Evolutionary conservation across 2,888 invertebrate species (phyloP).

Genomic region (Ecliptopera silaceata): DNA sequence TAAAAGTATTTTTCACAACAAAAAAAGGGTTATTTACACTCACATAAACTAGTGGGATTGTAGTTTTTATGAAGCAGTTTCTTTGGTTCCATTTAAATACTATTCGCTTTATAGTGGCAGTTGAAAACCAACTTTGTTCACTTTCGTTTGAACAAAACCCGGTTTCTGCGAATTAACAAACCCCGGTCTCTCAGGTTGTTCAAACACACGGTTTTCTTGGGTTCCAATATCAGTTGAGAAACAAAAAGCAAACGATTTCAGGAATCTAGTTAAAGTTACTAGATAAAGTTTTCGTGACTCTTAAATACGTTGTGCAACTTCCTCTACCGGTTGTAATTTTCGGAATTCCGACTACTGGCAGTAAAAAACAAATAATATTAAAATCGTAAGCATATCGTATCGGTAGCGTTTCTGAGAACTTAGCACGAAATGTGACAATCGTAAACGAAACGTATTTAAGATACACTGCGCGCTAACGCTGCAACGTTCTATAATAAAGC

Average conservation of each 20-base stretch:
- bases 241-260: conserved; percentile 22
- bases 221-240: conserved; percentile 29
- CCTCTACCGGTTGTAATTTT: neutral
- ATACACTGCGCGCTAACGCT: too few relatives aligned
- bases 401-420: too few relatives aligned
- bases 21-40: neutral
- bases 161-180: conserved; percentile 31
- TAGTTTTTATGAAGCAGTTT: neutral
- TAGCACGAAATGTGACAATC: too few relatives aligned
- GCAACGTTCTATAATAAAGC: too few relatives aligned
- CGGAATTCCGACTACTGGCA: neutral
- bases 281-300: conserved; percentile 24
- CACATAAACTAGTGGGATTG: neutral
- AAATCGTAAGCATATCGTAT: too few relatives aligned
- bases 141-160: conserved; percentile 24
- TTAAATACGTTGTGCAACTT: conserved; percentile 9
- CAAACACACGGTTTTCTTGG: conserved; percentile 29
- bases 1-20: too few relatives aligned
- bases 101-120: conserved; percentile 7
- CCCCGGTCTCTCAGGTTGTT: conserved; percentile 35
- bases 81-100: neutral
- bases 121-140: conserved; percentile 18
- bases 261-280: too few relatives aligned
- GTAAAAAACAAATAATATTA: too few relatives aligned
- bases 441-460: too few relatives aligned